These are phyloP conservation scores for Vombatus ursinus DNA, from an alignment of 2,113 vertebrate genomes.

Conservation along the genomic window DNA sequence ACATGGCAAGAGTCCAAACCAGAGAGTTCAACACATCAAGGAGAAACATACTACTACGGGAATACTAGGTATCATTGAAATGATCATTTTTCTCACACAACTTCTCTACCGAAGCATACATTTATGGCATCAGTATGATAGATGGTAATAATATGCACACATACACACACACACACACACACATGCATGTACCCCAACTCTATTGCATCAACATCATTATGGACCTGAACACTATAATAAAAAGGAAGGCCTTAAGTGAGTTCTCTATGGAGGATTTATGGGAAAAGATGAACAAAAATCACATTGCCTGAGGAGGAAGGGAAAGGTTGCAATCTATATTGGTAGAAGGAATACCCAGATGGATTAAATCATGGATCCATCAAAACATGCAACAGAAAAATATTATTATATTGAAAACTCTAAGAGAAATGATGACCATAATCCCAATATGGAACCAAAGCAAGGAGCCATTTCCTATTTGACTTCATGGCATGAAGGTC, in stretches of 20 bases:
- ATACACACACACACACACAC: too few species aligned
- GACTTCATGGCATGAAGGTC: constrained; percentile 24
- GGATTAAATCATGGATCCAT: neutral
- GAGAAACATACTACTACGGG: neutral
- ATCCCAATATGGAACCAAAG: constrained; percentile 34
- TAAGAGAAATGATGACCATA: constrained; percentile 14
- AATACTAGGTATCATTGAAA: neutral
- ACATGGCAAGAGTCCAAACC: neutral
- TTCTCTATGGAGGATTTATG: neutral
- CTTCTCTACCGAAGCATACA: neutral
- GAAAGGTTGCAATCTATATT: neutral
- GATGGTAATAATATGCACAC: neutral
- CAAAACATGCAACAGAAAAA: neutral
- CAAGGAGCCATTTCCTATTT: constrained; percentile 27
- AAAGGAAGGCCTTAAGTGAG: neutral
- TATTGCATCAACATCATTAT: neutral
- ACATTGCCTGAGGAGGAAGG: neutral
- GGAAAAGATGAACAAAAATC: neutral
- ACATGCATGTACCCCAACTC: too few species aligned
- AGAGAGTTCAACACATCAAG: neutral
- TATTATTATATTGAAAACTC: neutral
- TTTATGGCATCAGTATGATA: neutral
- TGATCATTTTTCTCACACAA: neutral
- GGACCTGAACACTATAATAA: neutral
- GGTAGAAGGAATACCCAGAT: neutral